Conservation (phyloP, 2,797 vertebrate genomes). For the Borostomias antarcticus region DNA sequence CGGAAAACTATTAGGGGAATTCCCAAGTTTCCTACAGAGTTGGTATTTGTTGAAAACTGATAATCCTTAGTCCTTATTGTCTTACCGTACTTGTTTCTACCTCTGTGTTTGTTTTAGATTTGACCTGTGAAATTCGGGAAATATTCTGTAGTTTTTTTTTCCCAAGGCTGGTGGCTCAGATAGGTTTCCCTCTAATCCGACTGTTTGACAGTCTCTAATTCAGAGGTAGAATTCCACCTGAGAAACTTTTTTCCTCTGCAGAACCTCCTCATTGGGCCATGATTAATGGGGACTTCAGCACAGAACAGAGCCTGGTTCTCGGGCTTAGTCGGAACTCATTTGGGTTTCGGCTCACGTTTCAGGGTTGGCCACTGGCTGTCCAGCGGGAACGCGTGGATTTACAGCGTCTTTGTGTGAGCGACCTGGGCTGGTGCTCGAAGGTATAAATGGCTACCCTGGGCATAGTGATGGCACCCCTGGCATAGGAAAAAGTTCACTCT, state of each 20-base stretch:
- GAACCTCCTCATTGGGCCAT: slow-evolving; percentile 43
- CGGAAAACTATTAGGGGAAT: slow-evolving; percentile 41
- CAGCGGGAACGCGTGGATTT: slow-evolving; percentile 64
- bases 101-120: slow-evolving; percentile 47
- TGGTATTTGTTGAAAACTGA: slow-evolving; percentile 39
- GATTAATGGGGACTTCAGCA: slow-evolving; percentile 53
- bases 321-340: slow-evolving; percentile 49
- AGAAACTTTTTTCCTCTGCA: slow-evolving; percentile 25
- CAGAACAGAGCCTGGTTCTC: slow-evolving; percentile 37
- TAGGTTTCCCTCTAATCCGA: slow-evolving; percentile 29
- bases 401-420: slow-evolving; percentile 47
- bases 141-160: slow-evolving; percentile 42
- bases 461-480: slow-evolving; percentile 58
- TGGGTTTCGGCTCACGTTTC: slow-evolving; percentile 44
- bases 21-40: slow-evolving; percentile 38
- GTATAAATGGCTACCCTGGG: slow-evolving; percentile 46
- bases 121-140: slow-evolving; percentile 67
- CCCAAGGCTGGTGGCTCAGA: slow-evolving; percentile 11
- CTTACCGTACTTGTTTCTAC: slow-evolving; percentile 35
- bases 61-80: slow-evolving; percentile 47
- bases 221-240: background rate
- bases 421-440: slow-evolving; percentile 37
- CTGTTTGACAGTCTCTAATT: too few species aligned
- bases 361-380: slow-evolving; percentile 43
- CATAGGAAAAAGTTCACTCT: slow-evolving; percentile 43